Conservation (phyloP, 2,113 vertebrate genomes). For the Festucalex cinctus region DNA sequence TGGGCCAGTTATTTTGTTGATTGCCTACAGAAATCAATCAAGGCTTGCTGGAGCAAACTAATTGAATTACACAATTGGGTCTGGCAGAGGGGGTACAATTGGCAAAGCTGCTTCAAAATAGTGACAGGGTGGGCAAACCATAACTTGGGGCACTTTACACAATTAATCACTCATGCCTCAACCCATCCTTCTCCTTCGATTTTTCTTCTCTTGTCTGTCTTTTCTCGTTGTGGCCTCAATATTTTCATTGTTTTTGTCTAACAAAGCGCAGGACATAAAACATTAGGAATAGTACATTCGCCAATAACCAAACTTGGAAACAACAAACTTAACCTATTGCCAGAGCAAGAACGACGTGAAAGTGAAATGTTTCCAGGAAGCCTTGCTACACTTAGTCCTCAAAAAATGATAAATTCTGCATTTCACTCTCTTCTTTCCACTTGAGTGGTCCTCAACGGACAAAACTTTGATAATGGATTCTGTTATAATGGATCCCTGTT, state of each 20-base stretch:
- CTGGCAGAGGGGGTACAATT: constrained; percentile 35
- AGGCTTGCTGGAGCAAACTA: constrained; percentile 63
- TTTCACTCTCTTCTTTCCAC: constrained; percentile 33
- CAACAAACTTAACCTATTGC: neutral
- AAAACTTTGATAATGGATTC: constrained; percentile 23
- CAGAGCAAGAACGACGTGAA: neutral
- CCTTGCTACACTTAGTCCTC: neutral
- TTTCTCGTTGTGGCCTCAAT: constrained; percentile 17
- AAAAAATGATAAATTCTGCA: neutral
- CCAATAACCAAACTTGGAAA: too few relatives aligned
- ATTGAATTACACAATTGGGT: constrained; percentile 76
- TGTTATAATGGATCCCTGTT: constrained; percentile 36
- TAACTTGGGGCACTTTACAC: constrained; percentile 59
- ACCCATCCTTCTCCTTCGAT: constrained; percentile 34
- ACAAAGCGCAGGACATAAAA: too few relatives aligned
- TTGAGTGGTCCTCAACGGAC: constrained; percentile 31
- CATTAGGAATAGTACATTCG: too few relatives aligned
- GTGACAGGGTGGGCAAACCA: constrained; percentile 51
- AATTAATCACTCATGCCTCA: constrained; percentile 63
- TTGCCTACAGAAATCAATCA: constrained; percentile 74
- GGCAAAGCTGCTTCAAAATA: constrained; percentile 51
- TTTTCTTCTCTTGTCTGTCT: constrained; percentile 27
- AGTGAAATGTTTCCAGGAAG: neutral
- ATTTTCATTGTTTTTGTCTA: neutral
- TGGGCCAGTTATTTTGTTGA: constrained; percentile 67